A percentile compares a stretch with the other conserved stretches of the same genome.
Conservation (phyloP, 2,113 vertebrate genomes). For the Tenrec ecaudatus region DNA sequence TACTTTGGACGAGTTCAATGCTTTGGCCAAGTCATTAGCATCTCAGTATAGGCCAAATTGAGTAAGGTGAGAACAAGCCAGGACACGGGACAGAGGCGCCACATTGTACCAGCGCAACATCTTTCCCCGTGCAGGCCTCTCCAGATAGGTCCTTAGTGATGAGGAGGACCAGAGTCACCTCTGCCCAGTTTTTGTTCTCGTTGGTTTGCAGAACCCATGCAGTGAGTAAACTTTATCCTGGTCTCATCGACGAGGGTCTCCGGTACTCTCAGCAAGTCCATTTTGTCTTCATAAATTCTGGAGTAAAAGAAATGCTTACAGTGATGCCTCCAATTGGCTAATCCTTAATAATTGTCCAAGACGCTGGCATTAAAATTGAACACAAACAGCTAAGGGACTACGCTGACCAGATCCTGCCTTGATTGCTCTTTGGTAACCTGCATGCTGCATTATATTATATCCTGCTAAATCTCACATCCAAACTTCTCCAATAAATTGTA, state of each 20-base stretch:
- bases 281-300: conserved; percentile 10
- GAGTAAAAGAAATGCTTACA: not conserved
- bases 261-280: conserved; percentile 1
- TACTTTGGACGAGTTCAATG: not conserved
- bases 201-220: not conserved
- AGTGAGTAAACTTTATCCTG: not conserved
- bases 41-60: not conserved
- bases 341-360: not conserved
- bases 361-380: not conserved
- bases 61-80: conserved; percentile 24
- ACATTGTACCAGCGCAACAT: not conserved
- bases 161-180: rapidly evolving
- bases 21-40: not conserved
- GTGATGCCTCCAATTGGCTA: not conserved
- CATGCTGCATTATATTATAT: not conserved
- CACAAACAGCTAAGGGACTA: not conserved
- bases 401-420: not conserved
- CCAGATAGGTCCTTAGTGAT: not conserved
- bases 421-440: not conserved
- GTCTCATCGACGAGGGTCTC: not conserved
- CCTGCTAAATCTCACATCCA: conserved; percentile 1
- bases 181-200: not conserved
- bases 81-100: conserved; percentile 6
- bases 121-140: not conserved
- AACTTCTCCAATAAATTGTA: not conserved